Evolutionary conservation across 2,888 invertebrate species (phyloP).

Genomic region (Drosophila kuntzei): DNA sequence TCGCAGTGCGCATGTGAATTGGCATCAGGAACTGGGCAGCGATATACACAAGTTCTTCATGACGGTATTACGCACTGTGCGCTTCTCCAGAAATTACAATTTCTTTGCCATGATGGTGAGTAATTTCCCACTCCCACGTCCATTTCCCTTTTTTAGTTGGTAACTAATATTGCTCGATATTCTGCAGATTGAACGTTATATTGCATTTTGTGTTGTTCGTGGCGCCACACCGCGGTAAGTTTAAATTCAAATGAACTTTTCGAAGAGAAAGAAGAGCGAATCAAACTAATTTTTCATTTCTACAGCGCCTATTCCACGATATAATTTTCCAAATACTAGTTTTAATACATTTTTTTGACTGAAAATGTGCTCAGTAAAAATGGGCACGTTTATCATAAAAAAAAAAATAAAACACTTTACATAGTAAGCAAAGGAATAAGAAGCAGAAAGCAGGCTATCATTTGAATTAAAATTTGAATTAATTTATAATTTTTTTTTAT

Average conservation of each 20-base stretch:
- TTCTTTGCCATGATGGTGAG: constrained; percentile 55
- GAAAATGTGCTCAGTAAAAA: not conserved
- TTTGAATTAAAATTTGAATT: too few relatives aligned
- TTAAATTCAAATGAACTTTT: too few relatives aligned
- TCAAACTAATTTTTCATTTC: too few relatives aligned
- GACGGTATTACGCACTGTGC: constrained; percentile 30
- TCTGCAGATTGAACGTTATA: constrained; percentile 58
- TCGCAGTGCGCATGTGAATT: constrained; percentile 32
- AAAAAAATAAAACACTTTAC: not conserved
- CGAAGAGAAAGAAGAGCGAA: too few relatives aligned
- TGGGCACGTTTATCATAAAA: not conserved
- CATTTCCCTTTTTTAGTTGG: not conserved
- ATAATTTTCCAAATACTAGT: not conserved
- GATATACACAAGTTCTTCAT: constrained; percentile 51
- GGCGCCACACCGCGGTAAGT: constrained; percentile 33
- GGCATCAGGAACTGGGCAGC: constrained; percentile 26
- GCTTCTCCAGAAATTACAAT: constrained; percentile 5
- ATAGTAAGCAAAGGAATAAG: not conserved
- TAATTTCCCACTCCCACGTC: not conserved
- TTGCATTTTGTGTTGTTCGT: constrained; percentile 56
- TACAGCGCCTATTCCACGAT: not conserved
- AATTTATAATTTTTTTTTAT: not conserved
- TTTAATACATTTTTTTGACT: not conserved
- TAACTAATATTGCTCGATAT: not conserved
- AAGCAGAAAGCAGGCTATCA: too few relatives aligned